Conservation (phyloP, 2,888 invertebrate genomes). For the Anodontia alba region DNA sequence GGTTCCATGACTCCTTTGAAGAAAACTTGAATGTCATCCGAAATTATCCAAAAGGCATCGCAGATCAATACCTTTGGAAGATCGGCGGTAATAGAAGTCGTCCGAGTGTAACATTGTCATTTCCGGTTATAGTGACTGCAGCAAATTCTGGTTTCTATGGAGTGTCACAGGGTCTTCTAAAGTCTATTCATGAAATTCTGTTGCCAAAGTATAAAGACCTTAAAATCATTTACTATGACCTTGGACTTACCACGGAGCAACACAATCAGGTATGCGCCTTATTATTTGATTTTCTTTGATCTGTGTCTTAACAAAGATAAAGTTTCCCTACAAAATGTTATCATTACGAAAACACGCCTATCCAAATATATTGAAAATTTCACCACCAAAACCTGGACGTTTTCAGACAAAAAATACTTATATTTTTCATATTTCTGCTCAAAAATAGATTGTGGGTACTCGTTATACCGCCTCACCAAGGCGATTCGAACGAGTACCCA, state of each 20-base stretch:
- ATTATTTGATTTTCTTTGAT: neutral
- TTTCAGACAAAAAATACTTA: too few species aligned
- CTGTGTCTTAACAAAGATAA: too few species aligned
- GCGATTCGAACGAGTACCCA: too few species aligned
- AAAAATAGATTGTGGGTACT: too few species aligned
- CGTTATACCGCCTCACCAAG: too few species aligned
- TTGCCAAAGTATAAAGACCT: constrained; percentile 36
- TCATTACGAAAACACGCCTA: too few species aligned
- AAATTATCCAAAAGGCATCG: constrained; percentile 33
- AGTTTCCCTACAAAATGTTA: too few species aligned
- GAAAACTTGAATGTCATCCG: constrained; percentile 35
- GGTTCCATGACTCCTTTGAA: constrained; percentile 37
- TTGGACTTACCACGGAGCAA: constrained; percentile 42
- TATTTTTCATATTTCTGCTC: too few species aligned
- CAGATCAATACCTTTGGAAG: constrained; percentile 30
- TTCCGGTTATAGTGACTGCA: constrained; percentile 64
- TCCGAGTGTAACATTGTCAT: constrained; percentile 33
- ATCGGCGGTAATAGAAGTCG: constrained; percentile 11
- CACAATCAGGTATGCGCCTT: constrained; percentile 25
- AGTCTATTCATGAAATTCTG: constrained; percentile 38
- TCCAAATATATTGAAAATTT: too few species aligned
- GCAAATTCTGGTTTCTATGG: constrained; percentile 52
- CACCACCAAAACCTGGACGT: too few species aligned
- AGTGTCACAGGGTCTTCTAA: constrained; percentile 39
- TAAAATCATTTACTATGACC: constrained; percentile 55